Conservation (phyloP, 2,113 vertebrate species). For the Cynocephalus volans region DNA sequence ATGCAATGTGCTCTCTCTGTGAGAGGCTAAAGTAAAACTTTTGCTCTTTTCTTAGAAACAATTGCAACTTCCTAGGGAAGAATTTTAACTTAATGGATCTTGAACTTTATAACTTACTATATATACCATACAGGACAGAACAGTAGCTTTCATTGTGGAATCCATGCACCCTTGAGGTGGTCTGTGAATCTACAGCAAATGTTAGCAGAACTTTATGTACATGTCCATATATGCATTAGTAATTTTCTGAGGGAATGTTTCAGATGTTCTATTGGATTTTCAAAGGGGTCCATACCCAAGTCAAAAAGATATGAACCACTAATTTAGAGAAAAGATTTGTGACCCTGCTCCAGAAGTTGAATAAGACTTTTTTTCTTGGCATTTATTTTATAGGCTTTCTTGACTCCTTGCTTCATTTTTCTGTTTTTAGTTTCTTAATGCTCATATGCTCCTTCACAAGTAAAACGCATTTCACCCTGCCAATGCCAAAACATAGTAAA, state of each 20-base stretch:
- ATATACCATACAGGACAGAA: background rate
- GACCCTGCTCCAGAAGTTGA: background rate
- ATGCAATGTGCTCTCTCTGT: background rate
- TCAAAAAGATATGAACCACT: background rate
- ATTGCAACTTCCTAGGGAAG: background rate
- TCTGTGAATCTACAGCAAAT: background rate
- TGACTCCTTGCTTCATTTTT: background rate
- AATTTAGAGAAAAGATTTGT: background rate
- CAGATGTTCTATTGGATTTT: background rate
- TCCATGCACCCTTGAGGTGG: background rate
- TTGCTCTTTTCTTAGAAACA: background rate
- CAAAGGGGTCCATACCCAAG: background rate
- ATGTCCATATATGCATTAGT: background rate
- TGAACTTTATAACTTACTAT: background rate
- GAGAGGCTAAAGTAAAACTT: background rate
- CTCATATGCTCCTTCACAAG: background rate
- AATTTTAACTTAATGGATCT: background rate
- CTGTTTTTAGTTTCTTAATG: conserved; percentile 14
- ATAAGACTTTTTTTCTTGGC: background rate
- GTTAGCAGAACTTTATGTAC: background rate
- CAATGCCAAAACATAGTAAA: background rate
- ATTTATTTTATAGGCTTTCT: background rate
- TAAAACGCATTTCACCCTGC: background rate
- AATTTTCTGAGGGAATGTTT: conserved; percentile 33
- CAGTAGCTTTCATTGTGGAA: background rate